These are phyloP conservation scores for Kuschelorhynchus macadamiae DNA, from an alignment of 2,888 invertebrate genomes.

Conservation along the genomic window DNA sequence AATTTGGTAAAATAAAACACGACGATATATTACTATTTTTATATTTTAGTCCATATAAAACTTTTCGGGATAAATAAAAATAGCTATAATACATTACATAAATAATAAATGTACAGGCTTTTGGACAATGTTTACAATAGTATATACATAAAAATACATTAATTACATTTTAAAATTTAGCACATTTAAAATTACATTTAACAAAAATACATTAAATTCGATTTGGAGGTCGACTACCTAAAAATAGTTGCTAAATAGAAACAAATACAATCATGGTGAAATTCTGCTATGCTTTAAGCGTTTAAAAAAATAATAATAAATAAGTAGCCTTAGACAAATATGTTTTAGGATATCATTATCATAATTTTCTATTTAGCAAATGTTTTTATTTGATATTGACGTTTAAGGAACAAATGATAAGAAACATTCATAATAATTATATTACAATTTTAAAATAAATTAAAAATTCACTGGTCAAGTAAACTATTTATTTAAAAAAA, in stretches of 20 bases:
- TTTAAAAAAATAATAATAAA: no score
- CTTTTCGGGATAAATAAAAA: slow-evolving; percentile 59
- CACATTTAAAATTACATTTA: slow-evolving; percentile 6
- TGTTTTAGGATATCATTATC: no score
- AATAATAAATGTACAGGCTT: slow-evolving; percentile 55
- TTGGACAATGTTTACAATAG: slow-evolving; percentile 53
- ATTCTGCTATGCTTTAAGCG: no score
- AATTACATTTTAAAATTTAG: slow-evolving; percentile 22
- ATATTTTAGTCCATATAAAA: slow-evolving; percentile 55
- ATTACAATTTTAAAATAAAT: slow-evolving; percentile 11
- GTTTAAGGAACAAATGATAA: slow-evolving; percentile 18
- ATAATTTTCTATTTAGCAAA: slow-evolving; percentile 15
- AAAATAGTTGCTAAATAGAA: no score
- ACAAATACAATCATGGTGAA: no score
- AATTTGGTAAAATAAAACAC: no score
- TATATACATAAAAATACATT: slow-evolving; percentile 57
- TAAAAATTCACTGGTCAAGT: slow-evolving; percentile 18
- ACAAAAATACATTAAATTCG: slow-evolving; percentile 52
- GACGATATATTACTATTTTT: slow-evolving; percentile 33
- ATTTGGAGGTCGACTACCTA: background rate
- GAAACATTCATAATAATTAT: slow-evolving; percentile 15
- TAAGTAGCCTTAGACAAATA: no score
- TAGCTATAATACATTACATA: slow-evolving; percentile 57
- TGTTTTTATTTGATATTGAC: background rate
- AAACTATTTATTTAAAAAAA: background rate